These are phyloP conservation scores for Akabosia matsudoensis DNA, from an alignment of 1,140 invertebrate species.

Conservation along the genomic window DNA sequence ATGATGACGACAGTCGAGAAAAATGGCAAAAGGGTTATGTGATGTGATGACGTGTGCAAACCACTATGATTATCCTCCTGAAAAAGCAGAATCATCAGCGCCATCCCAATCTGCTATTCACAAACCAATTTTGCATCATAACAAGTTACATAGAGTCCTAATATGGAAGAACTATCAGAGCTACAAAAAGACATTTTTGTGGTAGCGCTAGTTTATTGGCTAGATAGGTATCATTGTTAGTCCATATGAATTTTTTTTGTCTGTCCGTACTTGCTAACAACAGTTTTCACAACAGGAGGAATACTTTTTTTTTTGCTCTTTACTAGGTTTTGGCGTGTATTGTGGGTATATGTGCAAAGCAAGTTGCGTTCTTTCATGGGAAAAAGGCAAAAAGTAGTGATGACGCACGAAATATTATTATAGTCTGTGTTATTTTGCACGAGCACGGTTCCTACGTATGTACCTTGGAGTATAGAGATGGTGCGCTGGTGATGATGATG, in stretches of 20 bases:
- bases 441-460: background rate
- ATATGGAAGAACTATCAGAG: no score
- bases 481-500: background rate
- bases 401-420: slow-evolving; percentile 20
- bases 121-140: background rate
- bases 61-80: slow-evolving; percentile 4
- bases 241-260: no score
- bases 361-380: slow-evolving; percentile 12
- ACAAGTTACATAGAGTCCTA: background rate
- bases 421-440: background rate
- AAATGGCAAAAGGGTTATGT: background rate
- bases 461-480: background rate
- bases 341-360: background rate
- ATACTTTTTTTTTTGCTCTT: no score
- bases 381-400: slow-evolving; percentile 9
- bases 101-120: background rate
- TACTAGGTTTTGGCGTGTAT: no score
- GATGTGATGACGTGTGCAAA: slow-evolving; percentile 1
- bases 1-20: background rate
- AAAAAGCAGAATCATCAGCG: background rate
- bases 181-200: background rate
- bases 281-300: no score
- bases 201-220: no score
- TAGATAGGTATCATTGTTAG: no score
- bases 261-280: no score